A percentile compares a stretch with the other conserved stretches of the same genome.
These are phyloP conservation scores for Pampus argenteus DNA, from an alignment of 2,797 vertebrate species.

Conservation along the genomic window DNA sequence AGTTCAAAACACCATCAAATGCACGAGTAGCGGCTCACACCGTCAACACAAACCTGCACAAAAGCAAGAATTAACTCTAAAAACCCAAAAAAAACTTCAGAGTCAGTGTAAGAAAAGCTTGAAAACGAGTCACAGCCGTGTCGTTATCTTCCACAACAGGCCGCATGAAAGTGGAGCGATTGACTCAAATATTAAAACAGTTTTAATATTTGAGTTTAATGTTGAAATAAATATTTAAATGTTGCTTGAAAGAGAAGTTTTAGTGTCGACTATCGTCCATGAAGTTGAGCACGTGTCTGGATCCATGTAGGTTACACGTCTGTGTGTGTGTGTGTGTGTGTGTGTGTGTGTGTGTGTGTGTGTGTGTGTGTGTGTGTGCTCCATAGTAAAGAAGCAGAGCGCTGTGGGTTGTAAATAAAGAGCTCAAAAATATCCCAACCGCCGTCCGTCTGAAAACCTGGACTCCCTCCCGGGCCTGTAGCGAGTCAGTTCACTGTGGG, in stretches of 20 bases:
- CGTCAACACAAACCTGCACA: background rate
- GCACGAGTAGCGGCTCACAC: background rate
- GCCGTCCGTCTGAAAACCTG: slow-evolving; percentile 51
- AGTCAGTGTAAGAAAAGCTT: background rate
- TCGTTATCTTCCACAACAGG: background rate
- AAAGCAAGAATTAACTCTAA: background rate
- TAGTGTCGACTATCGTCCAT: background rate
- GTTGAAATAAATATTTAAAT: background rate
- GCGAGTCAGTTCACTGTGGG: slow-evolving; percentile 66
- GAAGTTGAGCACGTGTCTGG: slow-evolving; percentile 1
- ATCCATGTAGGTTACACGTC: slow-evolving; percentile 2
- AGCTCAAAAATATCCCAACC: slow-evolving; percentile 4
- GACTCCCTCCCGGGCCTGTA: slow-evolving; percentile 43
- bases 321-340: slow-evolving; percentile 12
- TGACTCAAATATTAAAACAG: background rate
- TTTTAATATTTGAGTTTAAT: background rate
- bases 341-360: slow-evolving; percentile 7
- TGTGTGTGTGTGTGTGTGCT: slow-evolving; percentile 19
- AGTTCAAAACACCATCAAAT: slow-evolving; percentile 12
- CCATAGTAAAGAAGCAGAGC: slow-evolving; percentile 43
- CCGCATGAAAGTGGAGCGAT: background rate
- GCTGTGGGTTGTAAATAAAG: slow-evolving; percentile 51
- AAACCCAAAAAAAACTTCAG: background rate
- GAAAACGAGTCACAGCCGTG: background rate
- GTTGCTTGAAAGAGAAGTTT: background rate